phyloP scores from a whole-genome alignment of 2,888 invertebrate species.

The Automeris io region DNA sequence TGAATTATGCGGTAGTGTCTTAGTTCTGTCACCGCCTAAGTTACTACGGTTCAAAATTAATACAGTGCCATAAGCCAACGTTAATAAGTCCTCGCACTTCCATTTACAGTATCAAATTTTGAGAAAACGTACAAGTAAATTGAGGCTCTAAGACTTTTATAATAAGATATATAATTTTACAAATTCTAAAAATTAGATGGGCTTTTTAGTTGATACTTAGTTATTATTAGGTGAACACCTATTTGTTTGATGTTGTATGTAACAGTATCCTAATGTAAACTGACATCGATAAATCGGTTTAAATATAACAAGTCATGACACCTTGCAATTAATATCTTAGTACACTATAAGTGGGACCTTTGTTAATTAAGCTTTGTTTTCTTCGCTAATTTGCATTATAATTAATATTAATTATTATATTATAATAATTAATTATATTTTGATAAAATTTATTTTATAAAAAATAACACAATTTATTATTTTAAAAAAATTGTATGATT shows the following conservation, averaged over 20 bases:
- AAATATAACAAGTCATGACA: constrained; percentile 14
- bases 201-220: constrained; percentile 39
- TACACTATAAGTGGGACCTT: too few species aligned
- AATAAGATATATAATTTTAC: constrained; percentile 23
- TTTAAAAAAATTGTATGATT: too few species aligned
- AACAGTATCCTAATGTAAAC: constrained; percentile 68
- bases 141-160: constrained; percentile 19
- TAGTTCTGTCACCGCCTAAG: constrained; percentile 76
- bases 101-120: constrained; percentile 70
- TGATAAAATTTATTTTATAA: too few species aligned
- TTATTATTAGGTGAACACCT: constrained; percentile 73
- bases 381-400: too few species aligned
- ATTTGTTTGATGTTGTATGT: constrained; percentile 73
- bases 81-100: constrained; percentile 62
- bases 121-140: constrained; percentile 23
- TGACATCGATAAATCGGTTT: constrained; percentile 65
- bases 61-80: constrained; percentile 75
- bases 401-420: too few species aligned
- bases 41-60: constrained; percentile 77
- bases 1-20: constrained; percentile 76
- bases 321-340: not conserved
- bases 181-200: constrained; percentile 22
- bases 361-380: too few species aligned
- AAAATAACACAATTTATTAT: too few species aligned
- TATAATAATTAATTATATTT: too few species aligned